Base-by-base conservation (phyloP, 2,113 vertebrate genomes). In the Hippotragus niger region DNA sequence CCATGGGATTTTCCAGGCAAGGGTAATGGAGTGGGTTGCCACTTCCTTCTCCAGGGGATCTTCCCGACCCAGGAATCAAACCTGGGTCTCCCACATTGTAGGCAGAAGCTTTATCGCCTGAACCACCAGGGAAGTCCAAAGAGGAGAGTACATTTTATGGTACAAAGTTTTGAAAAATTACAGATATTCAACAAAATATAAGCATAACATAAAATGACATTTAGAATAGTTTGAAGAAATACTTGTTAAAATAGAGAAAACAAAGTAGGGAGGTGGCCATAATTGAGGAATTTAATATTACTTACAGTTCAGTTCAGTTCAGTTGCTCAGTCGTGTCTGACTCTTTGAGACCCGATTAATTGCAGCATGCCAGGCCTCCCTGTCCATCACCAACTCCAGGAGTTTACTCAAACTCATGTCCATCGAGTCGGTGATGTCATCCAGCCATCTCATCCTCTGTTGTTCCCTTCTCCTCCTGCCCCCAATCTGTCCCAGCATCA, bases 61-160 rank as follows among this genome's bases (percentile, higher is more conserved):
- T 67, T 67, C 33, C 33, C 1, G 0, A 10, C 33, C 64, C 17
- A 67, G 16, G 64, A 19, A 10, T 67, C 17, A 36, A 36, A 67
- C 17, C 17, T n/a, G 4, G 8, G 0, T 21, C 33, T 67, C 33
- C 33, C 33, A 36, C 17, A 21, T 11, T 67, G 33, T n/a, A 67
- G 64, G 64, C 33, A 36, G 64, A 67, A 0, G 4, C 4, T 36
- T 67, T 67, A 67, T 4, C 1, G 0, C 36, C 33, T 67, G 64
- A 67, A 36, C 4, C n/a, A 67, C n/a, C n/a, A 67, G 64, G 33
- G n/a, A 67, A 67, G 4, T 36, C 64, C 17, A 36, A 36, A 36
- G 64, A 4, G 40, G 6, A 55, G 4, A 50, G 13, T 57, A 53
- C 11, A 40, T 31, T 78, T 88, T 40, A 80, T 8, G 2, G 19